Percentiles rank a stretch among this genome's conserved stretches.
Evolutionary conservation across 2,113 vertebrate species (phyloP).

Genomic region (Chionomys nivalis): DNA sequence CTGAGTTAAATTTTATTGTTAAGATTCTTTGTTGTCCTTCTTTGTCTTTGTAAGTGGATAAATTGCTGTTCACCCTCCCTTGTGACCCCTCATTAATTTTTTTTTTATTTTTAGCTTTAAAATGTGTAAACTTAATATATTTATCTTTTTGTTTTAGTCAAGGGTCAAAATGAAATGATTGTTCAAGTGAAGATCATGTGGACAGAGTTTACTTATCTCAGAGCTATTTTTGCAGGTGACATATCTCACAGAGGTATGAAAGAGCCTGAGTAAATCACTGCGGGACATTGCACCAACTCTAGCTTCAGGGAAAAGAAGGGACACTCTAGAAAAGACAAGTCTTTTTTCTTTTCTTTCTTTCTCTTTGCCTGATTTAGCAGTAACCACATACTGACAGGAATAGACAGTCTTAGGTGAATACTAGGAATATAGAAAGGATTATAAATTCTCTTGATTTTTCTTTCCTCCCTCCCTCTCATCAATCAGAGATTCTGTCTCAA

Average conservation of each 20-base stretch:
- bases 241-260: background rate
- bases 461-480: background rate
- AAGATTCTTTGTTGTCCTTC: background rate
- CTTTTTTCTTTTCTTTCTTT: background rate
- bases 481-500: background rate
- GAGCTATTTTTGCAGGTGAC: background rate
- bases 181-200: background rate
- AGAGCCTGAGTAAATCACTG: background rate
- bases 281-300: background rate
- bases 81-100: background rate
- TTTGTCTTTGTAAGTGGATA: background rate
- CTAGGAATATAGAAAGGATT: background rate
- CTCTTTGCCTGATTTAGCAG: background rate
- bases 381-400: background rate
- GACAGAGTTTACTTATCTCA: background rate
- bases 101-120: constrained; percentile 50
- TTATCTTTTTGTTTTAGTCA: background rate
- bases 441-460: background rate
- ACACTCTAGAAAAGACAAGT: background rate
- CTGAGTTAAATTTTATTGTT: background rate
- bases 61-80: background rate
- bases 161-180: background rate
- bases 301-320: background rate
- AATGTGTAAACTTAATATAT: background rate
- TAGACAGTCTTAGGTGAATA: background rate